A percentile compares a stretch with the other conserved stretches of the same genome.
phyloP scores from a whole-genome alignment of 2,797 vertebrate genomes.

The Pampus argenteus region DNA sequence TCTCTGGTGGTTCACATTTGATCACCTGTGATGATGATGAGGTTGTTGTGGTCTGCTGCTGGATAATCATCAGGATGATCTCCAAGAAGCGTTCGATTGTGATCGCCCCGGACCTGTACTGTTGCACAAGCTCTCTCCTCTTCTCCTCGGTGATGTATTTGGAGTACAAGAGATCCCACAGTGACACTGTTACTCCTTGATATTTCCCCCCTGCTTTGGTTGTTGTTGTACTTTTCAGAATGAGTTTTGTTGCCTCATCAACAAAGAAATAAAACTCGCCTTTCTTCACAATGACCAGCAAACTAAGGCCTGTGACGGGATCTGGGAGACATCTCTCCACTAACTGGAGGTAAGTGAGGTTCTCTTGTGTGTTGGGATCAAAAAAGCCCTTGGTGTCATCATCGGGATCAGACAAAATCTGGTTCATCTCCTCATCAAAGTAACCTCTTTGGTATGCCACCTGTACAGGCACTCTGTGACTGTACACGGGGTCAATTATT shows the following conservation, averaged over 20 bases:
- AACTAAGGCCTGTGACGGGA: constrained; percentile 61
- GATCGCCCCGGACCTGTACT: constrained; percentile 69
- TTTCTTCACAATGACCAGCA: constrained; percentile 79
- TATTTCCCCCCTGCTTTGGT: neutral
- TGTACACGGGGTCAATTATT: constrained; percentile 72
- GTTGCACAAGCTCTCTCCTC: constrained; percentile 79
- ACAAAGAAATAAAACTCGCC: constrained; percentile 81
- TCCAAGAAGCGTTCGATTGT: constrained; percentile 8
- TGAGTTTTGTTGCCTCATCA: constrained; percentile 32
- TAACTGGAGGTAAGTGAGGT: constrained; percentile 87
- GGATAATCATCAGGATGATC: neutral
- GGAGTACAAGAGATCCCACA: constrained; percentile 86
- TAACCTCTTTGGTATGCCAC: constrained; percentile 70
- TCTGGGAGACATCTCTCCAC: constrained; percentile 50
- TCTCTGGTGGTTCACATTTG: neutral
- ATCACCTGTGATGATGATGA: neutral
- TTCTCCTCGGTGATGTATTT: constrained; percentile 82
- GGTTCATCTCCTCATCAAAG: constrained; percentile 82
- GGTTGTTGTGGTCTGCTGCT: neutral
- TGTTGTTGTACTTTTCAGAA: neutral
- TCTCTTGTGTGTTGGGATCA: constrained; percentile 87
- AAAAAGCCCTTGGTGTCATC: constrained; percentile 89
- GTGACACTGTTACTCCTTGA: constrained; percentile 61
- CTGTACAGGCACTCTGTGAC: constrained; percentile 70
- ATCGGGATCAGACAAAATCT: constrained; percentile 75